Conservation (phyloP, 2,113 vertebrate species). For the Rhabdomys dilectus region DNA sequence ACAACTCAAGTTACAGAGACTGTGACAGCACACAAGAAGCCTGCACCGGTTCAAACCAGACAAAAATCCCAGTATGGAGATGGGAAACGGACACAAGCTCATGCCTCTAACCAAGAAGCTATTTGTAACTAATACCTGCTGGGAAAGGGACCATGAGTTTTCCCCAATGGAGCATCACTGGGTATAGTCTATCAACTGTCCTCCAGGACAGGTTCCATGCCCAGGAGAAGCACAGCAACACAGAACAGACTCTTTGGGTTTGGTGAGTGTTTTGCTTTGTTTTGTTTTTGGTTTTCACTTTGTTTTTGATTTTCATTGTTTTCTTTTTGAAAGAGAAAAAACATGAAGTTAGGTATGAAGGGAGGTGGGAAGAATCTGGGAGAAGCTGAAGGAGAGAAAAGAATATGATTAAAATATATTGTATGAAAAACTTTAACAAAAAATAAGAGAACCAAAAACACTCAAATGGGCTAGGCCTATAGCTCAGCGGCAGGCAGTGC, state of each 20-base stretch:
- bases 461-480: neutral
- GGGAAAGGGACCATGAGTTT: neutral
- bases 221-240: neutral
- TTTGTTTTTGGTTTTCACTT: neutral
- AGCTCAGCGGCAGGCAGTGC: neutral
- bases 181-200: accelerated
- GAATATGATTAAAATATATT: neutral
- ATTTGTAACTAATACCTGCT: neutral
- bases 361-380: neutral
- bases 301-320: neutral
- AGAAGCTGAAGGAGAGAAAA: neutral
- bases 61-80: no score
- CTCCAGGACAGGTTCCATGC: neutral
- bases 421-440: neutral
- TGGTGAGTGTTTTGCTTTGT: neutral
- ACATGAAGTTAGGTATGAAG: neutral
- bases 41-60: neutral
- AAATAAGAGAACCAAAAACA: neutral
- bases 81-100: neutral
- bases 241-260: neutral
- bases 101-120: neutral
- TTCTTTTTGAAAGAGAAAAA: neutral
- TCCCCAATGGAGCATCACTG: neutral
- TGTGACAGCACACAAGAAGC: neutral
- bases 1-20: neutral